phyloP scores from a whole-genome alignment of 1,140 invertebrate genomes.

The Palaemon carinicauda region DNA sequence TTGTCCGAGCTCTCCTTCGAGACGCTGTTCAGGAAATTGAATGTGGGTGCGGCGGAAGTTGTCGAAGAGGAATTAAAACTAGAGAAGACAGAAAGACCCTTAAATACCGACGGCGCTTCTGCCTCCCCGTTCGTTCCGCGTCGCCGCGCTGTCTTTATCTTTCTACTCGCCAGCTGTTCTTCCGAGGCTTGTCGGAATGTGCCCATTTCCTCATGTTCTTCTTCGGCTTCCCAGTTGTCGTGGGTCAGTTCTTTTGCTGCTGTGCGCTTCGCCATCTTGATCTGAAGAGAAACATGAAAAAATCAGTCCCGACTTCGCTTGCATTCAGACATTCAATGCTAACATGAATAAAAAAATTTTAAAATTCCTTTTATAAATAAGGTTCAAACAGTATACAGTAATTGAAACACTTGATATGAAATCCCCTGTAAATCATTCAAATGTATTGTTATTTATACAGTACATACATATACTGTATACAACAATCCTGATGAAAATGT shows the following conservation, averaged over 20 bases:
- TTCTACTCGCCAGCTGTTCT: conserved; percentile 77
- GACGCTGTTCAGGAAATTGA: conserved; percentile 37
- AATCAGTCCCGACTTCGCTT: no score
- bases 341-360: no score
- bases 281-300: neutral
- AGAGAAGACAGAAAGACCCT: conserved; percentile 43
- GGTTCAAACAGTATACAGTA: no score
- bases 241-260: conserved; percentile 83
- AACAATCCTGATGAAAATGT: no score
- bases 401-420: no score
- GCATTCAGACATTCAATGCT: no score
- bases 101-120: conserved; percentile 2
- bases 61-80: conserved; percentile 33
- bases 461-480: no score
- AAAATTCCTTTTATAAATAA: no score
- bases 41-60: conserved; percentile 21
- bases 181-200: conserved; percentile 75
- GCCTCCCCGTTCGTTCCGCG: conserved; percentile 63
- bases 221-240: conserved; percentile 90
- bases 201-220: conserved; percentile 80
- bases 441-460: no score
- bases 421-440: no score
- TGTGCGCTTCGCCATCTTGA: conserved; percentile 79
- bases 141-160: conserved; percentile 81
- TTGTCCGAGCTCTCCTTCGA: neutral